phyloP scores from a whole-genome alignment of 1,140 invertebrate genomes.

The Chionoecetes opilio region DNA sequence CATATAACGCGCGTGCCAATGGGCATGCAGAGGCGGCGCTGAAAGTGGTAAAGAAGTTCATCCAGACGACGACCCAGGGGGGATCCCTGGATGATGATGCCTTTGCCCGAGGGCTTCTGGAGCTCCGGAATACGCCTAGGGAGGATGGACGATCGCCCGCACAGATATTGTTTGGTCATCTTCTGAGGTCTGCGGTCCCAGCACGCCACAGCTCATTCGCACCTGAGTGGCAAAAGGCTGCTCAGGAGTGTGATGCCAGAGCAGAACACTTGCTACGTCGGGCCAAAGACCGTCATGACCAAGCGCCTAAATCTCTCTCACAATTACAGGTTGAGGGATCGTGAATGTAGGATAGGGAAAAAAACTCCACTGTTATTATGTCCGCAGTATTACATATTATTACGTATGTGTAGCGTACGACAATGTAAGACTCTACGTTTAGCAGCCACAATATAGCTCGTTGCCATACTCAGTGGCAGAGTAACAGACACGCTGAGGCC shows the following conservation, averaged over 20 bases:
- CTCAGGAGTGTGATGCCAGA: conserved; percentile 35
- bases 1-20: conserved; percentile 39
- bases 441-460: too few relatives aligned
- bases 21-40: conserved; percentile 44
- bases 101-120: conserved; percentile 62
- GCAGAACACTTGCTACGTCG: neutral
- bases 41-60: conserved; percentile 21
- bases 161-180: conserved; percentile 67
- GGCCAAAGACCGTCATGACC: neutral
- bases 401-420: too few relatives aligned
- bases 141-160: conserved; percentile 63
- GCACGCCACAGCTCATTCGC: conserved; percentile 69
- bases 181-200: conserved; percentile 60
- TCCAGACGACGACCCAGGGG: neutral
- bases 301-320: neutral
- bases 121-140: conserved; percentile 53
- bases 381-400: too few relatives aligned
- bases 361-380: too few relatives aligned
- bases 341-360: too few relatives aligned
- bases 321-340: too few relatives aligned
- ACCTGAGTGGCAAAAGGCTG: conserved; percentile 72
- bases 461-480: too few relatives aligned
- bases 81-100: neutral
- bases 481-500: too few relatives aligned
- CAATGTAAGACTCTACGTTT: too few relatives aligned